Percentiles rank a stretch among this genome's conserved stretches.
Evolutionary conservation across 2,113 vertebrate species (phyloP).

Genomic region (Oriolus oriolus): DNA sequence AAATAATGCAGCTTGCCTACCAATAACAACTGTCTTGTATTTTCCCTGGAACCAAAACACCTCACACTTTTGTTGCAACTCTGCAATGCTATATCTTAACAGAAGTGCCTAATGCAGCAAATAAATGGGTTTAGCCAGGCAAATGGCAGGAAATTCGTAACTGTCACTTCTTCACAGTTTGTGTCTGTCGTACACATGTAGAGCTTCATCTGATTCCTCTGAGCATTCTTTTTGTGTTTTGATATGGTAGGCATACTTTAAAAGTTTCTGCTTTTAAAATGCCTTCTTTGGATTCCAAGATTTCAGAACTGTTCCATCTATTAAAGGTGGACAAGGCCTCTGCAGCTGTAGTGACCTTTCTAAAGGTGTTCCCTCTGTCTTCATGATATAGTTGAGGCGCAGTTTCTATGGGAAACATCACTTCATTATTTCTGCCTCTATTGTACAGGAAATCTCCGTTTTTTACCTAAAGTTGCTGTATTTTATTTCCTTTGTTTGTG

Average conservation of each 20-base stretch:
- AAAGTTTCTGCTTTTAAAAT: background rate
- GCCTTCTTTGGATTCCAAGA: background rate
- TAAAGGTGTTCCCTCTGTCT: background rate
- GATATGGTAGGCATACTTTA: background rate
- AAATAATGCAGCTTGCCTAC: conserved; percentile 41
- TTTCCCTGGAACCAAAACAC: conserved; percentile 12
- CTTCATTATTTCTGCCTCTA: background rate
- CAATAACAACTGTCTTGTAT: background rate
- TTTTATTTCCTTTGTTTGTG: background rate
- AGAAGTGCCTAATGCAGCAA: background rate
- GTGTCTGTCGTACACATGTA: background rate
- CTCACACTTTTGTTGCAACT: background rate
- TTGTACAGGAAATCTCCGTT: background rate
- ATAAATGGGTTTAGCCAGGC: background rate
- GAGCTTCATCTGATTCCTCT: background rate
- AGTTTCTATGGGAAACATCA: background rate
- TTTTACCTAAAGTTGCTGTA: background rate
- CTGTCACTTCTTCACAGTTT: background rate
- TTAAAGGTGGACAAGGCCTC: background rate
- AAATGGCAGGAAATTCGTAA: background rate
- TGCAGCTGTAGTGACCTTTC: background rate
- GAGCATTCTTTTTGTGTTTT: background rate
- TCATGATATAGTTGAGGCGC: background rate
- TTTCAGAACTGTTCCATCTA: background rate
- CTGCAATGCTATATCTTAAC: background rate